phyloP scores from a whole-genome alignment of 2,888 invertebrate genomes.

The Microctonus hyperodae region DNA sequence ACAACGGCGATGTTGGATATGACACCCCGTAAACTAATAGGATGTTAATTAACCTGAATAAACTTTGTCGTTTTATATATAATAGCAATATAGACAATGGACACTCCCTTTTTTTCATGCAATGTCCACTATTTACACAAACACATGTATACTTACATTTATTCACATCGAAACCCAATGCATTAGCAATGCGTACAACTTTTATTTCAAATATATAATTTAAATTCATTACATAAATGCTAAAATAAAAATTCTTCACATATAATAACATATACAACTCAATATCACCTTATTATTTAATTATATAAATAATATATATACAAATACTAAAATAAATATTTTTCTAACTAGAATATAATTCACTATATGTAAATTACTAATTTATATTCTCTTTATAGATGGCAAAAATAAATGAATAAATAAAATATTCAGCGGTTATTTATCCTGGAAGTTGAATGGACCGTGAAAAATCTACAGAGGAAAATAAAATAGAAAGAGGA shows the following conservation, averaged over 20 bases:
- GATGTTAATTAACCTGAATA: constrained; percentile 44
- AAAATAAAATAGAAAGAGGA: constrained; percentile 1
- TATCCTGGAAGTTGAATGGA: neutral
- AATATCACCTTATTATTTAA: too few species aligned
- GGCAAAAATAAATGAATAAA: too few species aligned
- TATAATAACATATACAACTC: too few species aligned
- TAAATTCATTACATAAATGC: neutral
- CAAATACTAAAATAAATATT: too few species aligned
- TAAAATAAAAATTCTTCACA: neutral
- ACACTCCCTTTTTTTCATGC: constrained; percentile 37
- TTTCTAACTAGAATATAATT: too few species aligned
- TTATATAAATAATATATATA: neutral
- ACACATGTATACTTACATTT: constrained; percentile 27
- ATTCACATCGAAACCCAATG: too few species aligned
- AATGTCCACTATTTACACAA: constrained; percentile 2
- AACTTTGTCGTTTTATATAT: constrained; percentile 36
- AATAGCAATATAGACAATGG: constrained; percentile 34
- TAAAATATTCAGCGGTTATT: neutral
- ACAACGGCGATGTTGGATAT: constrained; percentile 9
- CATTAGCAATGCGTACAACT: constrained; percentile 37
- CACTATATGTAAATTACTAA: too few species aligned
- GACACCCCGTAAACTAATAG: constrained; percentile 34
- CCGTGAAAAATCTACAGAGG: neutral
- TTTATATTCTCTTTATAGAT: too few species aligned
- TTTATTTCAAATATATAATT: constrained; percentile 35